Base-by-base conservation (phyloP, 2,113 vertebrate genomes). In the Ictalurus furcatus region DNA sequence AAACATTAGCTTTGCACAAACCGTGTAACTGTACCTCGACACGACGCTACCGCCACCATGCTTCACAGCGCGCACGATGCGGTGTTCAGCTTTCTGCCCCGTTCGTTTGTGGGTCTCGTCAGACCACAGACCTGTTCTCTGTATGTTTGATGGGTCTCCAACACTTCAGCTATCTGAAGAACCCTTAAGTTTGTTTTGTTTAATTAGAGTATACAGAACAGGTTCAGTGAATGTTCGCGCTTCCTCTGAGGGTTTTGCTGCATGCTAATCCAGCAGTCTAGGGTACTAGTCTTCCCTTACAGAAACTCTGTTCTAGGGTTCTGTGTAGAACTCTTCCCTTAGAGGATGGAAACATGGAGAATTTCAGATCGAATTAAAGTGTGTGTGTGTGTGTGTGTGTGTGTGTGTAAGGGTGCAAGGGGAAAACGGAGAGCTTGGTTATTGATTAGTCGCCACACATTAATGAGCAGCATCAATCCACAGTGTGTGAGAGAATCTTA, bases 381-480 rank as follows among this genome's bases (percentile, higher is more conserved):
- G 4, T 28, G 28, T 28, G 63, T 65, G 63, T 13, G 52, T 54
- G 52, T 54, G 52, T 67, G 25, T 67, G 25, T n/a, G 84, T 85
- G 84, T 86, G 69, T 79, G 83, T 82, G 44, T 65, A 74, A 79
- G 80, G 73, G 71, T 67, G 79, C 86, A 89, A 54, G 48, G 90
- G 92, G 92, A 88, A 92, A 94, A 91, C 78, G 88, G 88, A 92
- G 89, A 92, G 92, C 91, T 90, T 90, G 90, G 93, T 94, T 92
- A 95, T 95, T 92, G 94, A 95, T 95, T 93, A 94, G 93, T 95
- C 84, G 65, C 92, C 93, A 92, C 92, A 94, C 91, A 88, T 94
- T 95, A 95, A 95, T 95, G 94, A 94, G 92, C 88, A 89, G 84
- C 74, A 94, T 93, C 90, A 93, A 95, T 94, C 91, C 63, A 85